A percentile compares a stretch with the other conserved stretches of the same genome.
These are phyloP conservation scores for Paracentrotus lividus DNA, from an alignment of 53 echinoderm and acorn worm genomes.

Conservation along the genomic window DNA sequence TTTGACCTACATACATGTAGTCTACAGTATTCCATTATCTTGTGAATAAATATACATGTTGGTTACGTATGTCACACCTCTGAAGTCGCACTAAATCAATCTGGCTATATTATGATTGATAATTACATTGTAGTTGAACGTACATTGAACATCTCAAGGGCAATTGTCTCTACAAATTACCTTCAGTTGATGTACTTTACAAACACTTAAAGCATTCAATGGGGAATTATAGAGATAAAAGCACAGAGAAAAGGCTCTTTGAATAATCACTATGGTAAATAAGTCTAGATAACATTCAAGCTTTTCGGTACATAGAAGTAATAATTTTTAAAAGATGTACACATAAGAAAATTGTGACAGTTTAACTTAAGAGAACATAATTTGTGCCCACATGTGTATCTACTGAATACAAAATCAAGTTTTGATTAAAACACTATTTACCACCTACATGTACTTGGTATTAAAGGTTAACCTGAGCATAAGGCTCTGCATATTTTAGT, in stretches of 20 bases:
- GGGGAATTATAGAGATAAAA: background rate
- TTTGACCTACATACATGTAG: background rate
- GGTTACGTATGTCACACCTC: background rate
- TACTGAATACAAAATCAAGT: too few relatives aligned
- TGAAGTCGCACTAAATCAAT: background rate
- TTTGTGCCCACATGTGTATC: too few relatives aligned
- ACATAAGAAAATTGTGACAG: too few relatives aligned
- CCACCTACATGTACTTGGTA: too few relatives aligned
- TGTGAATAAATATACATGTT: background rate
- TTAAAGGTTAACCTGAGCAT: too few relatives aligned
- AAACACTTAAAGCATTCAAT: background rate
- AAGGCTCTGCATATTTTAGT: too few relatives aligned
- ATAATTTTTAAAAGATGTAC: too few relatives aligned
- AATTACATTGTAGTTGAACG: background rate
- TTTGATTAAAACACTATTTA: too few relatives aligned
- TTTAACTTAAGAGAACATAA: too few relatives aligned
- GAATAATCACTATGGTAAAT: background rate
- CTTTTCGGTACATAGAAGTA: too few relatives aligned
- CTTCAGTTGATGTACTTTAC: background rate
- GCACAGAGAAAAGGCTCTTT: background rate
- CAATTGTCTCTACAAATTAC: background rate
- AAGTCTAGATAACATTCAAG: background rate
- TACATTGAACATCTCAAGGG: background rate
- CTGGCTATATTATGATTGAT: background rate
- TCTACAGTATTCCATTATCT: background rate